Conservation (phyloP, 64 coral and sea anemone genomes). For the Catalaphyllia jardinei region DNA sequence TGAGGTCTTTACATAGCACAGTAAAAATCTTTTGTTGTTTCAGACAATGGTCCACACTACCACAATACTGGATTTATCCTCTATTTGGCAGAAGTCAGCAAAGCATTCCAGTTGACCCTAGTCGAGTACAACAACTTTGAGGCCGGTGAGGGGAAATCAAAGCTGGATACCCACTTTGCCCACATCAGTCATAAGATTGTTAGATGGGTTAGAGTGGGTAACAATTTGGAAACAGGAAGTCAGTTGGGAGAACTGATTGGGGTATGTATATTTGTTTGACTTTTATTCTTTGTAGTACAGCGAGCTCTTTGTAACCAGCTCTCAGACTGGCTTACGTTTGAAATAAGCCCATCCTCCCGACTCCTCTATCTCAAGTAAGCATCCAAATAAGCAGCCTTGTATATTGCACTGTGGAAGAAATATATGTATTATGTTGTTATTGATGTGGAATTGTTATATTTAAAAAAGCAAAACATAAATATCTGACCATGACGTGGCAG, state of each 20-base stretch:
- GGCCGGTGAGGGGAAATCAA: constrained; percentile 25
- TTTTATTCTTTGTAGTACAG: no score
- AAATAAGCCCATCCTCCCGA: no score
- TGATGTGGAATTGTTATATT: no score
- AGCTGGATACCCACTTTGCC: constrained; percentile 20
- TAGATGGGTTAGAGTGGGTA: constrained; percentile 15
- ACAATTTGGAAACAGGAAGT: constrained; percentile 16
- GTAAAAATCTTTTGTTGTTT: background rate
- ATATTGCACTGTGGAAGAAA: no score
- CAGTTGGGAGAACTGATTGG: constrained; percentile 5
- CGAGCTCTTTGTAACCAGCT: no score
- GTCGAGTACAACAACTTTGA: constrained; percentile 14
- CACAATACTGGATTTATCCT: constrained; percentile 16
- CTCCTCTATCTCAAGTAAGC: no score
- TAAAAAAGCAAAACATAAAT: no score
- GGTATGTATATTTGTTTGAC: background rate
- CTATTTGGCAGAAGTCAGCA: background rate
- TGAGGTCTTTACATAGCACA: background rate
- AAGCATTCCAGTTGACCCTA: background rate
- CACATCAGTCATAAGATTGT: constrained; percentile 36
- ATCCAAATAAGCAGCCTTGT: no score
- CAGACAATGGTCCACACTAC: constrained; percentile 1
- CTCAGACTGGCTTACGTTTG: no score
- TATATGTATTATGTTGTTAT: no score
- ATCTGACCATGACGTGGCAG: no score